A percentile compares a stretch with the other conserved stretches of the same genome.
Evolutionary conservation across 2,888 invertebrate species (phyloP).

Genomic region (Athalia circularis): DNA sequence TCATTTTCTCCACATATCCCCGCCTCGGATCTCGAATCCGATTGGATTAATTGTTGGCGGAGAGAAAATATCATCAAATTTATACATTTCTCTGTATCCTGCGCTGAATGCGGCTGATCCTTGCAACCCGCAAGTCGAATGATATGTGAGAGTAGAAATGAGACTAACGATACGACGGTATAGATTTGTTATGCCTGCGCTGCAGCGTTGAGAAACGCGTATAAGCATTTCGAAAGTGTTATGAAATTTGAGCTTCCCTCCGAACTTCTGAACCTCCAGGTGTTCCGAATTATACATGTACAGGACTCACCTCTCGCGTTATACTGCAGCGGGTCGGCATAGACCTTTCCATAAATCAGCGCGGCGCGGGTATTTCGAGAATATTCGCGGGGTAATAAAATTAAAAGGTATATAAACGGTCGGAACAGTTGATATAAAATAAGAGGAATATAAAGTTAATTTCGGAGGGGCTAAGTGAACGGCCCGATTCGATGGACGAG

Average conservation of each 20-base stretch:
- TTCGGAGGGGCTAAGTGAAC: not conserved
- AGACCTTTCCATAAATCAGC: conserved; percentile 20
- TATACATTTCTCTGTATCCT: conserved; percentile 1
- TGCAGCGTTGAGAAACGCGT: conserved; percentile 18
- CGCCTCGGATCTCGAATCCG: conserved; percentile 9
- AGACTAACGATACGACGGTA: conserved; percentile 16
- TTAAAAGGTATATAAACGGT: not conserved
- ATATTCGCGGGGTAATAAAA: not conserved
- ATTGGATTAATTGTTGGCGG: not conserved
- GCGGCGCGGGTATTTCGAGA: not conserved
- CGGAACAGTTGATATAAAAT: not conserved
- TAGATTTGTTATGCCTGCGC: not conserved
- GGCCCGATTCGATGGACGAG: not conserved
- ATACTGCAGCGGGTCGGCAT: not conserved
- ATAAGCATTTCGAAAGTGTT: conserved; percentile 30
- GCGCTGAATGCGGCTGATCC: not conserved
- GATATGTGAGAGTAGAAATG: not conserved
- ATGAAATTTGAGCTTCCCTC: conserved; percentile 37
- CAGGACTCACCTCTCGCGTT: not conserved
- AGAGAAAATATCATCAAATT: conserved; percentile 35
- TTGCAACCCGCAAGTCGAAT: not conserved
- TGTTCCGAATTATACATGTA: conserved; percentile 21
- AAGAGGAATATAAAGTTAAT: not conserved
- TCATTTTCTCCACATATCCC: not conserved
- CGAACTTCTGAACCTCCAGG: conserved; percentile 25